Percentiles rank a stretch among this genome's conserved stretches.
Conservation (phyloP, 1,140 invertebrate genomes). For the Eumeta japonica region DNA sequence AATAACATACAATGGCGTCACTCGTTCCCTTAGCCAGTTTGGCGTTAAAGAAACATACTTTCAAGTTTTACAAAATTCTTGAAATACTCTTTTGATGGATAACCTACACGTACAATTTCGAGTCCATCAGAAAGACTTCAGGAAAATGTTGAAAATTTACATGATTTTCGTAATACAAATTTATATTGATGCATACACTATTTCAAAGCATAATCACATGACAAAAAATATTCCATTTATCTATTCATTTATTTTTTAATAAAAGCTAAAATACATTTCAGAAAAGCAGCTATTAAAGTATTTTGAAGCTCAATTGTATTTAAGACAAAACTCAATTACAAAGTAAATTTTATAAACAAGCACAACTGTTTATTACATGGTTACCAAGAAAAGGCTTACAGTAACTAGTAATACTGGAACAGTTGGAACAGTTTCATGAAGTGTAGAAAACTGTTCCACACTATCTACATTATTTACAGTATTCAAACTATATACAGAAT, state of each 20-base stretch:
- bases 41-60: background rate
- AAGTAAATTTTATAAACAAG: too few relatives aligned
- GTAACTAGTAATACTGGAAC: constrained; percentile 49
- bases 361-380: too few relatives aligned
- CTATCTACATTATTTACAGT: constrained; percentile 46
- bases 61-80: background rate
- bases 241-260: too few relatives aligned
- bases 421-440: constrained; percentile 21
- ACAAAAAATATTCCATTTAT: too few relatives aligned
- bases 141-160: background rate
- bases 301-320: too few relatives aligned
- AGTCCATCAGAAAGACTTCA: constrained; percentile 40
- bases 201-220: too few relatives aligned
- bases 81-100: constrained; percentile 16
- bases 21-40: background rate
- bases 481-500: constrained; percentile 46
- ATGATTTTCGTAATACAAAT: too few relatives aligned
- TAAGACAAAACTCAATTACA: too few relatives aligned
- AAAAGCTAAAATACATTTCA: too few relatives aligned
- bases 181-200: too few relatives aligned
- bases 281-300: too few relatives aligned
- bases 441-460: constrained; percentile 21
- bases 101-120: constrained; percentile 49
- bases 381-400: constrained; percentile 28
- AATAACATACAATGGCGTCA: background rate